Evolutionary conservation across 2,113 vertebrate species (phyloP), one percentile per base, ranked within the genome.

Genomic region (Microcebus lehilahytsara): DNA sequence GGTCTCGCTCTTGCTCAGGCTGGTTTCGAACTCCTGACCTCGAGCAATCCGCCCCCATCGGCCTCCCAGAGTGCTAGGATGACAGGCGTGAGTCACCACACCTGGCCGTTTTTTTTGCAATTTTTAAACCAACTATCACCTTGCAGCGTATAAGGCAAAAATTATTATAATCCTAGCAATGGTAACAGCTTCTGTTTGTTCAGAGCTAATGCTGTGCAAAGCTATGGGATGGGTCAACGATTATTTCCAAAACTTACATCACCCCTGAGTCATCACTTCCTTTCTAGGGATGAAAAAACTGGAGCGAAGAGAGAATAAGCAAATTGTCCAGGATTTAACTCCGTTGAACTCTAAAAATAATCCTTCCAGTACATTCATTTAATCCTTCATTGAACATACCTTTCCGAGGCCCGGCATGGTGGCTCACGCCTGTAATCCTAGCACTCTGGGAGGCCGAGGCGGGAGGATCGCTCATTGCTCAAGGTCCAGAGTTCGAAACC

Each of bases 261-360:
- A 69, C 9, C 32, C 16, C 32, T 58, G 4, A 93, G n/a, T 69
- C 46, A 40, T 11, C 9, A n/a, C 19, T 96, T 75, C 46, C 62
- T 95, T 94, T 78, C 72, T 91, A 34, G 19, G 56, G 25, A 56
- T 69, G 77, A 85, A 91, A 92, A 83, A 69, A 60, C 5, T 34
- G 51, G 81, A 53, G 46, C 62, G 56, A 25, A 69, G 9, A 95
- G 37, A 66, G 11, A 90, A 30, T 66, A 85, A 69, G 17, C 58
- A 87, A 74, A 58, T 71, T 89, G 9, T 25, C 56, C 77, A 89
- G 20, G 40, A 16, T 87, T 87, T 91, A 78, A 72, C 34, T 77
- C 85, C 58, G n/a, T 90, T 91, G 91, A 84, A 66, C 34, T 83
- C 85, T 69, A 78, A 88, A 94, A 46, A 42, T 60, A 94, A 30